Conservation (phyloP, 2,888 invertebrate species). For the Adelognathus sp. region DNA sequence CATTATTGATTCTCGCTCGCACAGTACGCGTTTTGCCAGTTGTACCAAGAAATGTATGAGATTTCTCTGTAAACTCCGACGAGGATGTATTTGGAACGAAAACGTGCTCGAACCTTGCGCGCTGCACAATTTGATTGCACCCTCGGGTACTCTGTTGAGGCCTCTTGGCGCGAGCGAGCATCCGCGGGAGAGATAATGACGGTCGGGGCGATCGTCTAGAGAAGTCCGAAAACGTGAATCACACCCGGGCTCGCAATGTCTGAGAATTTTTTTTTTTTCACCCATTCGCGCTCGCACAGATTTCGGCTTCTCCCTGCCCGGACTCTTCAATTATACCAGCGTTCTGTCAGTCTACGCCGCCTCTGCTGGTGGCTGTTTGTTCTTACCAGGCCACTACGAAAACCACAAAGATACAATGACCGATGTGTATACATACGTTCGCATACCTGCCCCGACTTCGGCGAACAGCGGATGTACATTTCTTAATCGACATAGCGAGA, state of each 20-base stretch:
- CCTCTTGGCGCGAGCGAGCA: constrained; percentile 30
- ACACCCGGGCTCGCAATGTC: constrained; percentile 39
- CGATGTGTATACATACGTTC: constrained; percentile 9
- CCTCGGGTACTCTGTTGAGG: constrained; percentile 38
- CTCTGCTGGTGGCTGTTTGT: constrained; percentile 6
- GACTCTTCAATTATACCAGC: constrained; percentile 27
- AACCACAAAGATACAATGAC: constrained; percentile 46
- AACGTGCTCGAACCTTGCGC: constrained; percentile 29
- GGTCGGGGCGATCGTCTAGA: constrained; percentile 41
- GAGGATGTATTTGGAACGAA: constrained; percentile 36
- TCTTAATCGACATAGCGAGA: constrained; percentile 6
- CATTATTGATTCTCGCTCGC: too few relatives aligned
- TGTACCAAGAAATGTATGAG: constrained; percentile 18
- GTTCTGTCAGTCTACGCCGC: constrained; percentile 8
- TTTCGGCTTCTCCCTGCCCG: constrained; percentile 8
- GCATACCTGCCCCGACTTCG: constrained; percentile 37
- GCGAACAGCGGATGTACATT: constrained; percentile 33
- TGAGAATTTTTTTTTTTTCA: constrained; percentile 33
- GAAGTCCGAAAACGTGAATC: constrained; percentile 48
- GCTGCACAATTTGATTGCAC: constrained; percentile 52
- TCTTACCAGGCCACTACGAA: constrained; percentile 26
- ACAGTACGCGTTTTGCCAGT: too few relatives aligned
- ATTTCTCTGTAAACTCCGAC: constrained; percentile 2
- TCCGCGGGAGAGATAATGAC: constrained; percentile 46
- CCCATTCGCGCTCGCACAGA: constrained; percentile 38